Conservation (phyloP, 2,797 vertebrate species). For the Parambassis ranga region DNA sequence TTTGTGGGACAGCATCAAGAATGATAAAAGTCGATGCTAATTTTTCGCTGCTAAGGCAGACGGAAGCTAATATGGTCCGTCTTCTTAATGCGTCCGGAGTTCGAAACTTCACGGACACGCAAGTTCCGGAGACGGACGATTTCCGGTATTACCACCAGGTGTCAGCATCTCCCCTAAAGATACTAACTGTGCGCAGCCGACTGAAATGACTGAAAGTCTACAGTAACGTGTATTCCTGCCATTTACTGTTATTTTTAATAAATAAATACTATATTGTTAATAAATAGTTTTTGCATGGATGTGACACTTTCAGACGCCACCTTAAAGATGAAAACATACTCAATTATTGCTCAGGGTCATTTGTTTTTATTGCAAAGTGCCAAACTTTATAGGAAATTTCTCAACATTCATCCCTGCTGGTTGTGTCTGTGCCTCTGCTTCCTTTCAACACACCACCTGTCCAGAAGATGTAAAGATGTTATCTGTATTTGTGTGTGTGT, state of each 20-base stretch:
- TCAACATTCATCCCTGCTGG: constrained; percentile 10
- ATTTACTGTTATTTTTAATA: too few species aligned
- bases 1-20: constrained; percentile 66
- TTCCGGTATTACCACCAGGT: background rate
- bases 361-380: background rate
- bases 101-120: background rate
- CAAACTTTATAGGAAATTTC: too few species aligned
- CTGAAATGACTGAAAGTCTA: background rate
- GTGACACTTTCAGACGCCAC: too few species aligned
- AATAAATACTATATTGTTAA: too few species aligned
- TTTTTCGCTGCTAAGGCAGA: background rate
- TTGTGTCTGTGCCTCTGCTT: constrained; percentile 1
- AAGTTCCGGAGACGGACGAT: constrained; percentile 18
- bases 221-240: background rate
- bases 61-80: constrained; percentile 1
- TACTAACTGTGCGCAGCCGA: too few species aligned
- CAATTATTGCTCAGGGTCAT: too few species aligned
- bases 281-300: too few species aligned
- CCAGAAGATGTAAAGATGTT: constrained; percentile 10
- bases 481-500: background rate
- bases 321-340: too few species aligned
- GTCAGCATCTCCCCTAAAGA: background rate
- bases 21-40: background rate
- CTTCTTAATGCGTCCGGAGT: constrained; percentile 17
- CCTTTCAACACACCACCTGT: constrained; percentile 29